A percentile compares a stretch with the other conserved stretches of the same genome.
These are phyloP conservation scores for Drosophila paulistorum DNA, from an alignment of 1,140 invertebrate species.

Conservation along the genomic window DNA sequence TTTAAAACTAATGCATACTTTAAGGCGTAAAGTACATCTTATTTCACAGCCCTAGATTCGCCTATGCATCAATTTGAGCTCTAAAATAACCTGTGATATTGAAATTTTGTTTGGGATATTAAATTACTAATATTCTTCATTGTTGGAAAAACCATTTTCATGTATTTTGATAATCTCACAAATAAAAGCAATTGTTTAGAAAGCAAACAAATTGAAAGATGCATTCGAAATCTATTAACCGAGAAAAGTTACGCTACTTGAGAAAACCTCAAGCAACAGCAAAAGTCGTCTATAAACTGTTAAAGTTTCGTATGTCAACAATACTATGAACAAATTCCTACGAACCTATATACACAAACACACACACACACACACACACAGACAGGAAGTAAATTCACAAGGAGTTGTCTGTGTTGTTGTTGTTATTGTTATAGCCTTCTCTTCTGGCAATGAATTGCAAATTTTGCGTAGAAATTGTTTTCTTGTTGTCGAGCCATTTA, in stretches of 20 bases:
- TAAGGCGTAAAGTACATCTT: too few relatives aligned
- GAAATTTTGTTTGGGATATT: too few relatives aligned
- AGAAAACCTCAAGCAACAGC: constrained; percentile 30
- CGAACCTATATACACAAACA: constrained; percentile 27
- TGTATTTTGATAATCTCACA: not conserved
- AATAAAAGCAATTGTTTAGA: not conserved
- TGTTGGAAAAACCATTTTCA: not conserved
- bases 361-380: constrained; percentile 26
- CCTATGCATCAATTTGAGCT: too few relatives aligned
- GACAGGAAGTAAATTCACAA: constrained; percentile 54
- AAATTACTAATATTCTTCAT: not conserved
- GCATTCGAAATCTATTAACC: constrained; percentile 29
- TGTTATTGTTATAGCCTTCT: constrained; percentile 25
- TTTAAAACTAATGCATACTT: too few relatives aligned
- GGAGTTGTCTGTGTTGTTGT: constrained; percentile 16
- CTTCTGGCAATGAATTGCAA: constrained; percentile 58
- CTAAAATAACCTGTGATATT: too few relatives aligned
- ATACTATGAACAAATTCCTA: constrained; percentile 41
- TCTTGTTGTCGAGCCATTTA: constrained; percentile 61
- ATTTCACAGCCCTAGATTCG: too few relatives aligned
- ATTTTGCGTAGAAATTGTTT: constrained; percentile 69
- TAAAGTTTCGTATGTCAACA: constrained; percentile 63
- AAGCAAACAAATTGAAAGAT: not conserved
- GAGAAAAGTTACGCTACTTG: constrained; percentile 1
- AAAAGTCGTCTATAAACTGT: constrained; percentile 73